Evolutionary conservation across 2,888 invertebrate species (phyloP).

Genomic region (Coelinius sp.): DNA sequence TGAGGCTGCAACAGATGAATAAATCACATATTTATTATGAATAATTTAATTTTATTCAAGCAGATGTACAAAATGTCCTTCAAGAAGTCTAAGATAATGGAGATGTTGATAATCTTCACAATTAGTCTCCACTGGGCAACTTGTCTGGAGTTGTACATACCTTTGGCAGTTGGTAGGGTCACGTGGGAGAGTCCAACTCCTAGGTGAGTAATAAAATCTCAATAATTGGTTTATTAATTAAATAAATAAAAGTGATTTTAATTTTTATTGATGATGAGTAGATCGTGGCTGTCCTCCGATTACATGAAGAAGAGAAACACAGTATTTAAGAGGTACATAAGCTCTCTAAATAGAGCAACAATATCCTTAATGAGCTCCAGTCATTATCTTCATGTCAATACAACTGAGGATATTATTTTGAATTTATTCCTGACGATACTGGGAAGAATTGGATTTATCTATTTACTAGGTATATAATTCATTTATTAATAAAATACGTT

Average conservation of each 20-base stretch:
- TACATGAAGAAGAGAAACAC: conserved; percentile 52
- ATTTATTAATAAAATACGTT: conserved; percentile 5
- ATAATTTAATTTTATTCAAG: conserved; percentile 27
- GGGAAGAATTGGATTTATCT: conserved; percentile 62
- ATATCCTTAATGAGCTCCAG: conserved; percentile 56
- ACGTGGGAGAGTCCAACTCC: conserved; percentile 41
- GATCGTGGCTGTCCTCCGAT: conserved; percentile 59
- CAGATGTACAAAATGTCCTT: conserved; percentile 59
- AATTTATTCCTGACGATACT: conserved; percentile 57
- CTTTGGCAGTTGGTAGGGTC: conserved; percentile 47
- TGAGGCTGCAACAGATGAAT: conserved; percentile 46
- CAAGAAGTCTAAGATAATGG: conserved; percentile 54
- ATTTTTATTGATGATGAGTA: conserved; percentile 30
- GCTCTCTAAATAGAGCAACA: conserved; percentile 59
- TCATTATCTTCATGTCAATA: conserved; percentile 57
- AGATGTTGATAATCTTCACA: conserved; percentile 51
- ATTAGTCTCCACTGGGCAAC: conserved; percentile 62
- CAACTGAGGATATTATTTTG: conserved; percentile 60
- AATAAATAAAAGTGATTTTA: not conserved
- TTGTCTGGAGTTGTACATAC: conserved; percentile 63
- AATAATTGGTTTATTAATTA: not conserved
- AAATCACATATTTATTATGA: no score
- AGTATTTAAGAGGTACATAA: conserved; percentile 52
- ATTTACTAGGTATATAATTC: conserved; percentile 54
- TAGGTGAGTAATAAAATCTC: conserved; percentile 44